A percentile compares a stretch with the other conserved stretches of the same genome.
These are phyloP conservation scores for Biston stratarius DNA, from an alignment of 2,888 invertebrate genomes.

Conservation along the genomic window DNA sequence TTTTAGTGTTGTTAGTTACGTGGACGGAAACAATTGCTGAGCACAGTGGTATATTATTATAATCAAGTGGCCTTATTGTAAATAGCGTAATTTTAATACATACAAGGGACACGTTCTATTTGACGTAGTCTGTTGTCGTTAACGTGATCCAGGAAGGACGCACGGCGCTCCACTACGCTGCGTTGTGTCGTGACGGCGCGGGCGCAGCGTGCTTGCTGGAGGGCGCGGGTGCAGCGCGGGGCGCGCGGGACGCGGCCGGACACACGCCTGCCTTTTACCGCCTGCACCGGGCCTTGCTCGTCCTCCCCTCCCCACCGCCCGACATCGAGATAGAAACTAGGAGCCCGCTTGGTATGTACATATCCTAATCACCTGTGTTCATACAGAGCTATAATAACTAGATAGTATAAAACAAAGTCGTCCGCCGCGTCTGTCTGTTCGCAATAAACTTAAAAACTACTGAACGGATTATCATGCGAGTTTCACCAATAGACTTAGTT, in stretches of 20 bases:
- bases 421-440: no score
- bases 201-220: slow-evolving; percentile 91
- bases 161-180: slow-evolving; percentile 95
- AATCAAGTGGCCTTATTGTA: no score
- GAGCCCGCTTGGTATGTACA: slow-evolving; percentile 71
- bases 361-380: neutral
- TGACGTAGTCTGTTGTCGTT: neutral
- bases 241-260: slow-evolving; percentile 91
- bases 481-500: no score
- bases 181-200: slow-evolving; percentile 91
- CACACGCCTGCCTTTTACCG: slow-evolving; percentile 78
- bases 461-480: no score
- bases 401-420: no score
- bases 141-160: slow-evolving; percentile 69
- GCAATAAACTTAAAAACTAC: no score
- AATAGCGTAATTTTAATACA: no score
- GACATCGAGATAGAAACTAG: slow-evolving; percentile 42
- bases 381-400: neutral
- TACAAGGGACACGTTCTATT: neutral
- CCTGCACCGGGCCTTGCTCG: slow-evolving; percentile 70
- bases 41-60: no score
- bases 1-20: no score
- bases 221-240: slow-evolving; percentile 93
- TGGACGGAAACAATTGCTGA: no score
- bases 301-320: slow-evolving; percentile 68